A percentile compares a stretch with the other conserved stretches of the same genome.
Conservation (phyloP, 2,888 invertebrate species). For the Caenorhabditis sinica region DNA sequence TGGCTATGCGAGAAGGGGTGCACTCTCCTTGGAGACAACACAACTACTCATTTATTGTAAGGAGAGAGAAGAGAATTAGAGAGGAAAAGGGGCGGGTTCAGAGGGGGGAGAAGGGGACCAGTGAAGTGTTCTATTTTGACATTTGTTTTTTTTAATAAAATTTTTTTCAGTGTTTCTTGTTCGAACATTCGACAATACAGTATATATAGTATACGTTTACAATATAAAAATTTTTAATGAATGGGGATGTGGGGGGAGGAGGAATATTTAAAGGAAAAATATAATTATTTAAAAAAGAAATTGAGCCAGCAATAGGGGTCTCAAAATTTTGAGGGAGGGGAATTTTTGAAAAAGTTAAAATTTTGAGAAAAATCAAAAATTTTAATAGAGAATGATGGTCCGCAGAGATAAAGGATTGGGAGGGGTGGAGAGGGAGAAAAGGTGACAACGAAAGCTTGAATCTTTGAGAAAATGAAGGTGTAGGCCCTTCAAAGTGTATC, state of each 20-base stretch:
- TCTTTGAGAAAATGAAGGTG: constrained; percentile 26
- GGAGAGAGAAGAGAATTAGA: not conserved
- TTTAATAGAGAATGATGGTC: constrained; percentile 38
- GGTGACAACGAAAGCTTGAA: constrained; percentile 63
- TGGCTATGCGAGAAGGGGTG: constrained; percentile 6
- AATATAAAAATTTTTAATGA: constrained; percentile 29
- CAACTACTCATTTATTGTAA: constrained; percentile 30
- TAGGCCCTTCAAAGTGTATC: too few relatives aligned
- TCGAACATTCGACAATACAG: constrained; percentile 52
- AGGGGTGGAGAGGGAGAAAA: constrained; percentile 8
- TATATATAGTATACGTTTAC: constrained; percentile 15
- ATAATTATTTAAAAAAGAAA: not conserved
- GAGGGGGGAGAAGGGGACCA: constrained; percentile 14
- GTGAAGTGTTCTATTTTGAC: constrained; percentile 55
- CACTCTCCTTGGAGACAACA: constrained; percentile 59
- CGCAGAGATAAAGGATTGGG: constrained; percentile 54
- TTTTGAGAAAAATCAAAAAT: too few relatives aligned
- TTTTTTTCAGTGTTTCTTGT: constrained; percentile 32
- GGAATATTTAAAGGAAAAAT: not conserved
- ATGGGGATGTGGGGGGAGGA: constrained; percentile 2
- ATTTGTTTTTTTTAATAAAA: not conserved
- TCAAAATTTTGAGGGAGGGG: not conserved
- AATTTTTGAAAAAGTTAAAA: too few relatives aligned
- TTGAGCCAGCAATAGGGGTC: constrained; percentile 40
- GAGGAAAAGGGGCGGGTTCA: not conserved